Evolutionary conservation across 2,113 vertebrate genomes (phyloP).

Genomic region (Poicephalus meyeri): DNA sequence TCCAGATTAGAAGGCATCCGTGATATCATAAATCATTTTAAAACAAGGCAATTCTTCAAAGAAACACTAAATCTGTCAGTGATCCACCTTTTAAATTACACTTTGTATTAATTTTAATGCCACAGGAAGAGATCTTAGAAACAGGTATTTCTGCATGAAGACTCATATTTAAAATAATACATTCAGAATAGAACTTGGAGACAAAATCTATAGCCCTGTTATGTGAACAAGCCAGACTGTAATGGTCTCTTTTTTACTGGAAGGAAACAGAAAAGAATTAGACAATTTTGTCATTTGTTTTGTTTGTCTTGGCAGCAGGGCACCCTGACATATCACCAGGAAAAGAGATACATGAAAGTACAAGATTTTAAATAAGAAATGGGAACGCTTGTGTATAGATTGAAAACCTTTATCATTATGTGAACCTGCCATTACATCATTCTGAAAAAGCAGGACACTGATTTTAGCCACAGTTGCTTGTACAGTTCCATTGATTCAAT

Average conservation of each 20-base stretch:
- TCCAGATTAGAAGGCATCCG: background rate
- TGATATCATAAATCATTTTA: background rate
- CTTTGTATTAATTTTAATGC: background rate
- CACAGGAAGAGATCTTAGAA: background rate
- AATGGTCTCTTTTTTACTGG: background rate
- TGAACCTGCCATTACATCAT: background rate
- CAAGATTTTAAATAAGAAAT: background rate
- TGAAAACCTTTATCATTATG: background rate
- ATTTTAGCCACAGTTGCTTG: background rate
- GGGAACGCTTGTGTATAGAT: background rate
- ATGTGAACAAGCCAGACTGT: background rate
- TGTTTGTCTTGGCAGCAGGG: background rate
- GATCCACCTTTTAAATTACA: background rate
- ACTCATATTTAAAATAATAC: background rate
- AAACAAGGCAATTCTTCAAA: slow-evolving; percentile 15
- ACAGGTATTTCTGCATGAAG: background rate
- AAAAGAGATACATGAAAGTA: background rate
- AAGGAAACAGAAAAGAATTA: background rate
- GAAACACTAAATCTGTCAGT: background rate
- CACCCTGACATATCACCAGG: background rate
- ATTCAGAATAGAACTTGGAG: background rate
- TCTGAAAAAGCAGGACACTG: background rate
- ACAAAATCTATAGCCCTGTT: background rate
- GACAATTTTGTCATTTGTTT: background rate
- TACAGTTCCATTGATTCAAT: background rate